A percentile compares a stretch with the other conserved stretches of the same genome.
Conservation (phyloP, 2,797 vertebrate species). For the Gadopsis marmoratus region DNA sequence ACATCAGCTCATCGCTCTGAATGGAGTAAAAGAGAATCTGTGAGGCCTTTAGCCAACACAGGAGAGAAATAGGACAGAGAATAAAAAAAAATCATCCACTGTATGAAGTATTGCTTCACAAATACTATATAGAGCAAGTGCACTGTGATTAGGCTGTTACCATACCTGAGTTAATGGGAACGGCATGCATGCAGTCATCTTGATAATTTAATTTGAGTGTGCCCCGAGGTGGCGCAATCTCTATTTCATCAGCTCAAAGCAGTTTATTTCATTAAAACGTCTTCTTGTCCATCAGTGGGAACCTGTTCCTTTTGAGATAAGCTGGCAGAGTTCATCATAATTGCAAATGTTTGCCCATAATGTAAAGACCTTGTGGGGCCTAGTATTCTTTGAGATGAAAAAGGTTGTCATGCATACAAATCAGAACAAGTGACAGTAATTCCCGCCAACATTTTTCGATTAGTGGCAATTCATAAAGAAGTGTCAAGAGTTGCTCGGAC, state of each 20-base stretch:
- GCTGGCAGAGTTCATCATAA: slow-evolving; percentile 83
- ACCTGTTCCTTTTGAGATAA: slow-evolving; percentile 84
- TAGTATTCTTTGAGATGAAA: slow-evolving; percentile 79
- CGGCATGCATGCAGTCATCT: slow-evolving; percentile 75
- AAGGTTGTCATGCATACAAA: slow-evolving; percentile 82
- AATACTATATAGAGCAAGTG: slow-evolving; percentile 49
- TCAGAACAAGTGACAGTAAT: slow-evolving; percentile 80
- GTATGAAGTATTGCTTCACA: slow-evolving; percentile 36
- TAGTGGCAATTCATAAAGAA: slow-evolving; percentile 67
- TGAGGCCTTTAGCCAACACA: slow-evolving; percentile 36
- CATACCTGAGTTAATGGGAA: slow-evolving; percentile 75
- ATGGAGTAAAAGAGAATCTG: slow-evolving; percentile 47
- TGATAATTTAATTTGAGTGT: slow-evolving; percentile 83
- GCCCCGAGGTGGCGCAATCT: slow-evolving; percentile 83
- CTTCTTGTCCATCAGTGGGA: slow-evolving; percentile 80
- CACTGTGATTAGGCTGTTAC: slow-evolving; percentile 54
- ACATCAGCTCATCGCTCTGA: slow-evolving; percentile 80
- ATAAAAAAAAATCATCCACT: slow-evolving; percentile 33
- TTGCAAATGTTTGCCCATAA: slow-evolving; percentile 85
- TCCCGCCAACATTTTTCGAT: slow-evolving; percentile 77
- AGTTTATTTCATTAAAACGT: slow-evolving; percentile 85
- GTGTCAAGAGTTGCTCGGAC: slow-evolving; percentile 67
- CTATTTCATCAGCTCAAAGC: slow-evolving; percentile 84
- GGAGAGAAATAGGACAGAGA: slow-evolving; percentile 11
- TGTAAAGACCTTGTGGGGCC: slow-evolving; percentile 82